These are phyloP conservation scores for Drosophila suboccidentalis DNA, from an alignment of 2,888 invertebrate genomes.

Conservation along the genomic window DNA sequence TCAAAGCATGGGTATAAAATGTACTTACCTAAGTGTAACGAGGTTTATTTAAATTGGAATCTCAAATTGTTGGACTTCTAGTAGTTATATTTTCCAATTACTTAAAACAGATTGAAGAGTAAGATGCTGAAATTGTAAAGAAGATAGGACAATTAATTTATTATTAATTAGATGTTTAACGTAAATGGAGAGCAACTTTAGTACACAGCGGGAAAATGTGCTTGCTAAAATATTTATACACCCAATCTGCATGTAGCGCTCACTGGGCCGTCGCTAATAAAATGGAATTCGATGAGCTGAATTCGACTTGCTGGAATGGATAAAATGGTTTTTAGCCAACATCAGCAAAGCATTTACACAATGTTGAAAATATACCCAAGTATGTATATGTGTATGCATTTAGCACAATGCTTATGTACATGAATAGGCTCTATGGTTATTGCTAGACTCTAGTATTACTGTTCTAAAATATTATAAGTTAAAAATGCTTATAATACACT, in stretches of 20 bases:
- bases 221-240: constrained; percentile 8
- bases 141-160: constrained; percentile 8
- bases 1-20: neutral
- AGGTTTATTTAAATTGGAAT: neutral
- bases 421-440: neutral
- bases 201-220: constrained; percentile 1
- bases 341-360: neutral
- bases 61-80: neutral
- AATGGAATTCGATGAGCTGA: constrained; percentile 2
- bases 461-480: no score
- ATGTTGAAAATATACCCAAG: neutral
- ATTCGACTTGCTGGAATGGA: neutral
- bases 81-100: constrained; percentile 1
- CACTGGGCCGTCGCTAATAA: neutral
- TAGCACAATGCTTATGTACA: neutral
- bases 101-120: neutral
- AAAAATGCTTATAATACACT: no score
- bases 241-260: constrained; percentile 1
- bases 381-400: neutral
- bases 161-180: constrained; percentile 7
- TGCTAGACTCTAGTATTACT: no score
- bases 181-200: neutral
- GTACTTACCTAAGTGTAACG: neutral
- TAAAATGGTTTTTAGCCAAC: neutral
- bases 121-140: neutral